Base-by-base conservation (phyloP, 2,888 invertebrate genomes). In the Leuctra nigra region DNA sequence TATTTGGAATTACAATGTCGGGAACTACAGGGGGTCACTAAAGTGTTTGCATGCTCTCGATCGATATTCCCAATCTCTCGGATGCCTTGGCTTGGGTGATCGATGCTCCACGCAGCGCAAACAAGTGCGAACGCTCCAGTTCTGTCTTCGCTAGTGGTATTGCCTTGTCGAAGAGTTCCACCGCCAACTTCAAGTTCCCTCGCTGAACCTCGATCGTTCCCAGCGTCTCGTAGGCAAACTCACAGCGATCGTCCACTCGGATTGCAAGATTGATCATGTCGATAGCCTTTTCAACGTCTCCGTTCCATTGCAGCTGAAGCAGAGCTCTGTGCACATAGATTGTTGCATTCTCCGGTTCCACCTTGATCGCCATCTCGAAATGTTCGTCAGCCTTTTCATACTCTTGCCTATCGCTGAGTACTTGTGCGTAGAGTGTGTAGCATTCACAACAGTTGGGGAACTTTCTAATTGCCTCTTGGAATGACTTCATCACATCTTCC, bases 171-270 rank as follows among this genome's bases (percentile, higher is more conserved):
- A 96, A 95, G 57, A 91, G 75, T 63, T 86, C 84, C 63, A 95
- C 81, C 2, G 95, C 94, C 65, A 83, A 77, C 57, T 82, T 77
- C 63, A 95, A 75, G 71, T 94, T 87, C 46, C 91, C 91, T 65
- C 91, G 78, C 75, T 96, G 96, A 62, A 96, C 91, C 80, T 95
- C 93, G 62, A 97, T 87, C 23, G 94, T 92, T 64, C 92, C 96
- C 60, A 96, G 77, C 44, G 95, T 94, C 76, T 97, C 97, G 72
- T 91, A 95, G 7, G 92, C 96, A 76, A 94, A 87, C 73, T 92
- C 91, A 76, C 94, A 96, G 71, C 89, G 90, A 53, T 88, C 85
- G 75, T 97, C 97, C 66, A 92, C 78, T 68, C 86, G 82, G 63
- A 96, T 83, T 1, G 92, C 92, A 70, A 86, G 81, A 61, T 84